phyloP scores from a whole-genome alignment of 2,797 vertebrate species.

The Rhinophrynus dorsalis region DNA sequence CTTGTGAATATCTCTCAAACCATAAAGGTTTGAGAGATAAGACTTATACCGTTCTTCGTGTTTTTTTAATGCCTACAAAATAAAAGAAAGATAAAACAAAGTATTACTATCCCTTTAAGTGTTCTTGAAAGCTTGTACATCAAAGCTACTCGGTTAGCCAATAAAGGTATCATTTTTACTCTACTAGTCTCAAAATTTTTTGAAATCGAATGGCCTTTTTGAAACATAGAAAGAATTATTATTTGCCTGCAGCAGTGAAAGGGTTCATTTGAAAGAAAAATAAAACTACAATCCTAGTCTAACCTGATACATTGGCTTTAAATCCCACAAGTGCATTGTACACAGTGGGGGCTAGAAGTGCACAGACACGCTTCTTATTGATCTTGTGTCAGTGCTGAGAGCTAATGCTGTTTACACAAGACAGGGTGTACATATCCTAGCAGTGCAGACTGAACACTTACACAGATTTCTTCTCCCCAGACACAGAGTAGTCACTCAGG shows the following conservation, averaged over 20 bases:
- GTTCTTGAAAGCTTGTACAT: too few species aligned
- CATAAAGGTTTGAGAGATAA: too few species aligned
- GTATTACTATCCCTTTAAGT: too few species aligned
- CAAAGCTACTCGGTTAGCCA: too few species aligned
- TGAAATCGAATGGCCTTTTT: too few species aligned
- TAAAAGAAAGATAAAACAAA: too few species aligned
- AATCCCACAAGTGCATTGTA: conserved; percentile 24
- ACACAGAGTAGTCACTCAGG: conserved; percentile 43
- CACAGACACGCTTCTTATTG: conserved; percentile 32
- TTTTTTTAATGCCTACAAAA: too few species aligned
- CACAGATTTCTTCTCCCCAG: conserved; percentile 42
- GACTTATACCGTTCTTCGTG: too few species aligned
- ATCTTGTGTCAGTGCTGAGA: conserved; percentile 47
- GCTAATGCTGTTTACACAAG: conserved; percentile 46
- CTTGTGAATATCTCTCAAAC: too few species aligned
- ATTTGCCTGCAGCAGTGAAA: not conserved
- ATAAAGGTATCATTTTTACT: too few species aligned
- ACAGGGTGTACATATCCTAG: conserved; percentile 35
- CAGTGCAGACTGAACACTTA: conserved; percentile 35
- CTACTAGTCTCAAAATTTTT: too few species aligned
- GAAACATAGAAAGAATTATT: too few species aligned
- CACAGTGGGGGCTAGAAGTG: conserved; percentile 35
- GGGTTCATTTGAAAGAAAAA: not conserved
- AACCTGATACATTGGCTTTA: conserved; percentile 8
- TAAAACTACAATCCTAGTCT: not conserved